Evolutionary conservation across 2,113 vertebrate species (phyloP).

Genomic region (Tachysurus vachellii): DNA sequence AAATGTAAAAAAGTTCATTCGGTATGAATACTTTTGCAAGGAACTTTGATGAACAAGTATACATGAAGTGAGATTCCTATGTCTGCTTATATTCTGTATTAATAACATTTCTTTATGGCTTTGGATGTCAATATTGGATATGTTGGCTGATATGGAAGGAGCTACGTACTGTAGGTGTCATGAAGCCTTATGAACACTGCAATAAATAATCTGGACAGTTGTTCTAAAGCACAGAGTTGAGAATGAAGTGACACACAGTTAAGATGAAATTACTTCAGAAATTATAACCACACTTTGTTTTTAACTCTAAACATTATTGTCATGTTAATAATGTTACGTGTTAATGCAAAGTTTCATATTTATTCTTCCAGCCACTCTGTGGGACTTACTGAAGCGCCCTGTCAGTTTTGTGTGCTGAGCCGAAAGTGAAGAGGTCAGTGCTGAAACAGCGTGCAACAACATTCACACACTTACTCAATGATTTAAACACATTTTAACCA

Average conservation of each 20-base stretch:
- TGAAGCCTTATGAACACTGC: neutral
- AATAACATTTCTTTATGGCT: neutral
- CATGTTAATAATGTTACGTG: slow-evolving; percentile 34
- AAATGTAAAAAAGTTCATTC: too few relatives aligned
- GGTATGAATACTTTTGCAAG: too few relatives aligned
- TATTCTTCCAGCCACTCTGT: neutral
- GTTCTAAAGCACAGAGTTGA: too few relatives aligned
- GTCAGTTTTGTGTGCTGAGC: slow-evolving; percentile 36
- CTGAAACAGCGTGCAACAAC: slow-evolving; percentile 52
- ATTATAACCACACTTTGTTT: neutral
- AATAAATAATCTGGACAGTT: neutral
- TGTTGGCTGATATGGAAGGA: neutral
- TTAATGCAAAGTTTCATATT: neutral
- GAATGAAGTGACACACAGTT: neutral
- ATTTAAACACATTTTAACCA: neutral
- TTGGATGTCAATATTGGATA: neutral
- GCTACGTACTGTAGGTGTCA: neutral
- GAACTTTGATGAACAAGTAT: too few relatives aligned
- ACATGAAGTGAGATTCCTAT: neutral
- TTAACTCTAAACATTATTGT: neutral
- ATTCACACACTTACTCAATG: neutral
- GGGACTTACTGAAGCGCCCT: slow-evolving; percentile 49
- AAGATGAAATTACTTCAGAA: neutral
- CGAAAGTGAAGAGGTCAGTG: slow-evolving; percentile 34
- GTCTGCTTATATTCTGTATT: neutral